Evolutionary conservation across 2,797 vertebrate species (phyloP), one percentile per base, ranked within the genome.

Genomic region (Craterocephalus amniculus): DNA sequence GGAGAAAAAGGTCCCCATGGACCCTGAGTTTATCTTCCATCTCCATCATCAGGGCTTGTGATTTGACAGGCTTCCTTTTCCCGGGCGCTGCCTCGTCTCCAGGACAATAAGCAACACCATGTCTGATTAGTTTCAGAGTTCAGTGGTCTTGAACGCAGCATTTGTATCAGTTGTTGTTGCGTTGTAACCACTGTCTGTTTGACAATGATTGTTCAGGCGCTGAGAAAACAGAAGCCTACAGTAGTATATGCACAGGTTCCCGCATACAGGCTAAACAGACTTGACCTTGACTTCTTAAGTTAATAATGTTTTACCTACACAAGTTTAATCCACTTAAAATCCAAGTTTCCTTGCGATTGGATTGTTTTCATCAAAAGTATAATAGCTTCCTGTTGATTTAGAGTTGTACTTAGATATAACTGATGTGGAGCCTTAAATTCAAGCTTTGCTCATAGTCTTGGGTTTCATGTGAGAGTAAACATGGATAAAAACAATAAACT

Each of bases 81-180:
- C 84, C 87, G 38, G 71, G 87, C 91, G 85, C 89, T 84, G 85
- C 88, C 88, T 94, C 81, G 81, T 94, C 93, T 93, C 89, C 89
- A 88, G 94, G 94, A 95, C 94, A 95, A 94, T 94, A 94, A 94
- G 94, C 91, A 95, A 92, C 93, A 93, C 87, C 90, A 92, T 92
- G 90, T 95, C 93, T 94, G 93, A 95, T 95, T 95, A 95, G 94
- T 94, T 95, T 95, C 92, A 94, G 92, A 94, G 94, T 94, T 95
- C 94, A 95, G 90, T 94, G 93, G 90, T 94, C 94, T 94, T 82
- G 94, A 95, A 95, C 94, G 91, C 87, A 56, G 88, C 82, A 84
- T 89, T 88, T 90, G 90, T 93, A 87, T 88, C 84, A 74, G 91
- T 93, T 93, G 90, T 91, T 91, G 92, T 91, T 92, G 89, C 83